These are phyloP conservation scores for Teleiodes luculella DNA, from an alignment of 2,888 invertebrate species.

Conservation along the genomic window DNA sequence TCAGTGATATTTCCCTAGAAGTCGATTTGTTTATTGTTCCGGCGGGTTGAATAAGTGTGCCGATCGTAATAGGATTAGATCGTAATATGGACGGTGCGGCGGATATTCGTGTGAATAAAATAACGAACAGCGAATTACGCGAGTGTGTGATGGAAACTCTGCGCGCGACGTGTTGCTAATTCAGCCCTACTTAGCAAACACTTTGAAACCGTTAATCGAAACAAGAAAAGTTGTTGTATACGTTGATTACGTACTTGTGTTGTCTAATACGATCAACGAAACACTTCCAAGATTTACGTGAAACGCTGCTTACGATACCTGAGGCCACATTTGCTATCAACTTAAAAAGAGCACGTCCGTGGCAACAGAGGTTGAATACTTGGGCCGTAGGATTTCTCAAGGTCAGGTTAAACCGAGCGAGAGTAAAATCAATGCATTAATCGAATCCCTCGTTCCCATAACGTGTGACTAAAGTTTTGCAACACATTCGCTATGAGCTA, in stretches of 20 bases:
- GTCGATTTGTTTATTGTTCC: not conserved
- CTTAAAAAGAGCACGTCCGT: not conserved
- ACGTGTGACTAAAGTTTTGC: no score
- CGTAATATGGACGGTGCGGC: not conserved
- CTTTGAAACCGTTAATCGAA: not conserved
- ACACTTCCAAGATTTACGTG: not conserved
- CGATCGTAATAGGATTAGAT: not conserved
- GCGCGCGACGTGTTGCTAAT: not conserved
- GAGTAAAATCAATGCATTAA: constrained; percentile 25
- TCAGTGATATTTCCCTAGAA: not conserved
- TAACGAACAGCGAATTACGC: not conserved
- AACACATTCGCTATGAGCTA: constrained; percentile 28
- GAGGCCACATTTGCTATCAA: not conserved
- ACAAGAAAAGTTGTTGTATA: not conserved
- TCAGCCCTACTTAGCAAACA: not conserved
- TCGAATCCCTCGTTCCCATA: constrained; percentile 21
- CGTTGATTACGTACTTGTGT: not conserved
- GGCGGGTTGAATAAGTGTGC: not conserved
- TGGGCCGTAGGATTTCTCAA: constrained; percentile 23
- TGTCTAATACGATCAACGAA: not conserved
- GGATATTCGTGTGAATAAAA: not conserved
- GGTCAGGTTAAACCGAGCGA: constrained; percentile 30
- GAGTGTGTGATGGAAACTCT: not conserved
- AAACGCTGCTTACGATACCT: not conserved
- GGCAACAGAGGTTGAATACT: constrained; percentile 25